Conservation (phyloP, 2,888 invertebrate species). For the Hypercompe scribonia region DNA sequence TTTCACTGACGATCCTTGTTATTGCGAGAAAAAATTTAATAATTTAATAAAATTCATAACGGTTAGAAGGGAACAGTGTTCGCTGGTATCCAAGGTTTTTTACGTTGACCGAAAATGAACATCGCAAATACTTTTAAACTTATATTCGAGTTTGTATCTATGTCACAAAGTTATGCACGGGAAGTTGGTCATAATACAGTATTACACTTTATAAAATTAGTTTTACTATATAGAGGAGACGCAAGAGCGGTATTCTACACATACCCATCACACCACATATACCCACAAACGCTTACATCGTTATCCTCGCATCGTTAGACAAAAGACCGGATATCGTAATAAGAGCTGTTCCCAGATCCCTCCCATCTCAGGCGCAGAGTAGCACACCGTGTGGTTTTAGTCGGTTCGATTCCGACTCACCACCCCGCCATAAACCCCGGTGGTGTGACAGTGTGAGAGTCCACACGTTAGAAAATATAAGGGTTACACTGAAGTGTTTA, state of each 20-base stretch:
- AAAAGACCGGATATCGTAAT: no score
- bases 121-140: background rate
- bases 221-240: background rate
- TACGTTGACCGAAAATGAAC: background rate
- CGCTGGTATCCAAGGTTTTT: background rate
- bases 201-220: background rate
- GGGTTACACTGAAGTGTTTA: no score
- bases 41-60: background rate
- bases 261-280: no score
- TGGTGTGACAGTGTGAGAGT: no score
- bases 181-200: background rate
- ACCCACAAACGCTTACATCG: no score
- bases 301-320: no score
- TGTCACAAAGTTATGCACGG: background rate
- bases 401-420: no score
- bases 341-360: no score
- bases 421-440: no score
- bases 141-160: background rate
- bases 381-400: no score
- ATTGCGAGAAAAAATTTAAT: conserved; percentile 8
- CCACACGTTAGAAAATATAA: no score
- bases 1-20: conserved; percentile 4
- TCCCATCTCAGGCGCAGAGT: no score
- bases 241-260: background rate
- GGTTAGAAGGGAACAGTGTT: background rate